These are phyloP conservation scores for Brevimyrus niger DNA, from an alignment of 2,113 vertebrate genomes.

Conservation along the genomic window DNA sequence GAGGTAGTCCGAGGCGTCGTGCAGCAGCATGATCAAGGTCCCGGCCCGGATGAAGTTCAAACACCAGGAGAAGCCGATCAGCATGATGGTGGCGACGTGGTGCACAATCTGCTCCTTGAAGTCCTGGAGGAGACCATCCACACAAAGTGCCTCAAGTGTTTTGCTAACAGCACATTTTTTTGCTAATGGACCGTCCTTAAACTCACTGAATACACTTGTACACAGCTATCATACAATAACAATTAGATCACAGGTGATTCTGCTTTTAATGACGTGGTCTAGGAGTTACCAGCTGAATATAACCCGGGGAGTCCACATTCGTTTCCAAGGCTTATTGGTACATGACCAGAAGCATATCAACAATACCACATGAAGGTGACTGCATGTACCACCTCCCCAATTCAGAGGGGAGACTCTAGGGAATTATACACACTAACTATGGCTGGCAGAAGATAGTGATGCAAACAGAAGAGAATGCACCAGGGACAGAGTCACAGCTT, in stretches of 20 bases:
- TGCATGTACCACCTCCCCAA: not conserved
- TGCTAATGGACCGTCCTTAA: not conserved
- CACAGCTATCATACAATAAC: not conserved
- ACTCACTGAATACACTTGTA: not conserved
- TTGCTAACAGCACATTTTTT: not conserved
- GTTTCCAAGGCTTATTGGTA: not conserved
- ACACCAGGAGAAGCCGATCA: conserved; percentile 90
- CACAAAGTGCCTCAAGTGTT: not conserved
- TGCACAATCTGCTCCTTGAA: conserved; percentile 93
- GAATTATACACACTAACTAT: not conserved
- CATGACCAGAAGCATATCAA: not conserved
- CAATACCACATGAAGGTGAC: not conserved
- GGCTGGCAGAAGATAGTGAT: not conserved
- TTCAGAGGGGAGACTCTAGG: not conserved
- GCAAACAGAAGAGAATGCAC: not conserved
- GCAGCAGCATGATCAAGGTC: conserved; percentile 85
- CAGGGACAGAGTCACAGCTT: not conserved
- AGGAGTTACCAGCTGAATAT: not conserved
- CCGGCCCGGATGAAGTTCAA: conserved; percentile 87
- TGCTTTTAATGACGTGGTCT: not conserved
- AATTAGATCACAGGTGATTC: not conserved
- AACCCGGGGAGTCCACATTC: not conserved
- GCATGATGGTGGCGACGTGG: conserved; percentile 81
- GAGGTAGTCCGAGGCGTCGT: conserved; percentile 81
- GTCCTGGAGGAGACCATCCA: conserved; percentile 58